phyloP scores from a whole-genome alignment of 2,113 vertebrate genomes.

The Castor canadensis region DNA sequence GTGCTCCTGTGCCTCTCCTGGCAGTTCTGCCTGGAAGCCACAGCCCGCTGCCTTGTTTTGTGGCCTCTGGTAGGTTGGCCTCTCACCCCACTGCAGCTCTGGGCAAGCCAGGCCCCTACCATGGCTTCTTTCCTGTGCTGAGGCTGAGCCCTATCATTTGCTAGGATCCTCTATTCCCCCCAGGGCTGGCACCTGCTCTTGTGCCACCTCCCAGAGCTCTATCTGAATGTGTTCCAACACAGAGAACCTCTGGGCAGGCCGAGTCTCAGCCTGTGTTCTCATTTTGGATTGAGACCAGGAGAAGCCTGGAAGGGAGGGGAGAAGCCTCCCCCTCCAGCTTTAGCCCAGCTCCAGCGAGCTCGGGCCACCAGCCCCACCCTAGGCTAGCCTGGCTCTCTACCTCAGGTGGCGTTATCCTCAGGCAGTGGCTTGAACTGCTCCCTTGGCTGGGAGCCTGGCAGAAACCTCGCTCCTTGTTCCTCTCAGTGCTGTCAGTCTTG shows the following conservation, averaged over 20 bases:
- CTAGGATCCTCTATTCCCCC: background rate
- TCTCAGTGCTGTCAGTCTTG: background rate
- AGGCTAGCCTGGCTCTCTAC: background rate
- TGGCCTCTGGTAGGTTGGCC: background rate
- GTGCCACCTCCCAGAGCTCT: background rate
- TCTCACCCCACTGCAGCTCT: fast-evolving
- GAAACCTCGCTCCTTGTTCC: background rate
- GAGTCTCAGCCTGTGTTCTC: background rate
- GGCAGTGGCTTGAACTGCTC: background rate
- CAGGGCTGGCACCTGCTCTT: background rate
- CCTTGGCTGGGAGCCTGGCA: background rate
- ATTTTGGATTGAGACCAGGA: background rate
- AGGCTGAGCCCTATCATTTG: background rate
- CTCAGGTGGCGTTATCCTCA: no score
- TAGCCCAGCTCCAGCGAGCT: no score
- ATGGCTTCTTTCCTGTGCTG: no score
- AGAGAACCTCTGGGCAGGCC: background rate
- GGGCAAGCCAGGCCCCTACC: background rate
- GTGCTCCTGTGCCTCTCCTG: no score
- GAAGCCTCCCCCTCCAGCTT: background rate
- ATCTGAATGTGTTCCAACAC: background rate
- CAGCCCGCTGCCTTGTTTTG: background rate
- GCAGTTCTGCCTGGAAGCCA: background rate
- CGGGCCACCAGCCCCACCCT: fast-evolving
- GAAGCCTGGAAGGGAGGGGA: background rate